A percentile compares a stretch with the other conserved stretches of the same genome.
These are phyloP conservation scores for Maniola hyperantus DNA, from an alignment of 2,888 invertebrate species.

Conservation along the genomic window DNA sequence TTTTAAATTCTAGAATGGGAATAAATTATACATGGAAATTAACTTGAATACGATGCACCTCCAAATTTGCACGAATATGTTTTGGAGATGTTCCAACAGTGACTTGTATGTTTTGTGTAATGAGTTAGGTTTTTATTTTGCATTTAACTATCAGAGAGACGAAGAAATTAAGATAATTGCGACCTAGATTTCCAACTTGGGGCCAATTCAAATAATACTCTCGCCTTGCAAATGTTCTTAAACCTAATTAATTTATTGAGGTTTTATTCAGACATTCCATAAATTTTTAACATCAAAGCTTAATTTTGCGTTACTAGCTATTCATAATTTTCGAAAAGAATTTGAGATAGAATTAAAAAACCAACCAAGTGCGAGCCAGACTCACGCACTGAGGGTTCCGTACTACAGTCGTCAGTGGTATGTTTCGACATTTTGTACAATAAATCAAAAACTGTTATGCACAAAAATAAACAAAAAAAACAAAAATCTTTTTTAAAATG, in stretches of 20 bases:
- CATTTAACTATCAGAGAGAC: not conserved
- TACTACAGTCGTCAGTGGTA: too few species aligned
- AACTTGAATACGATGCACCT: slow-evolving; percentile 33
- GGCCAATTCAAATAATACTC: not conserved
- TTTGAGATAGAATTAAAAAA: too few species aligned
- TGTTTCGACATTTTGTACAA: too few species aligned
- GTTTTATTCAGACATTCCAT: not conserved
- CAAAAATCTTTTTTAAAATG: too few species aligned
- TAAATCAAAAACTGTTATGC: too few species aligned
- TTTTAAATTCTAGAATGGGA: slow-evolving; percentile 37
- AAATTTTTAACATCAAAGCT: too few species aligned
- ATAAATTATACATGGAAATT: slow-evolving; percentile 40
- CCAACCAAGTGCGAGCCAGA: too few species aligned
- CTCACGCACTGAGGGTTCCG: too few species aligned
- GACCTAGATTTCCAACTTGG: not conserved
- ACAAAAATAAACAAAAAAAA: too few species aligned
- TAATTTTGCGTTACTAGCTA: too few species aligned
- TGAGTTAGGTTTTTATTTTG: slow-evolving; percentile 2
- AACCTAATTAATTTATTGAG: not conserved
- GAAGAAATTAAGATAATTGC: not conserved
- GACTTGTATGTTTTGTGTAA: slow-evolving; percentile 14
- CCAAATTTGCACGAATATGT: slow-evolving; percentile 25
- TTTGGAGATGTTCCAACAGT: slow-evolving; percentile 23
- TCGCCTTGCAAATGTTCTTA: too few species aligned
- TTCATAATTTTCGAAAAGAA: too few species aligned